Conservation (phyloP, 2,888 invertebrate genomes). For the Pachymerium ferrugineum region DNA sequence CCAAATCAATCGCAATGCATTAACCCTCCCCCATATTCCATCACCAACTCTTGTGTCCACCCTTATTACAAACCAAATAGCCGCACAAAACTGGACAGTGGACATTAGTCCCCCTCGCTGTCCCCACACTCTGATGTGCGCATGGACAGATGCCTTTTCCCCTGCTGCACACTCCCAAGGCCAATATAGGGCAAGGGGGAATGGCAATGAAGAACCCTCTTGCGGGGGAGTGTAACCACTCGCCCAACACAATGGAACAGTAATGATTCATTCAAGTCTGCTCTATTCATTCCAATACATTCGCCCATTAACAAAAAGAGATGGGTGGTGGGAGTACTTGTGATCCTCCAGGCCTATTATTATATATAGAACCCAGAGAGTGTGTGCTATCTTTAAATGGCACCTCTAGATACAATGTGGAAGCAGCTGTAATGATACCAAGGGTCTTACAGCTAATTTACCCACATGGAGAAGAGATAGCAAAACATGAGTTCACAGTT, state of each 20-base stretch:
- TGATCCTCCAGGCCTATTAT: neutral
- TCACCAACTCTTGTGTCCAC: neutral
- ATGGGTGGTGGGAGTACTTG: neutral
- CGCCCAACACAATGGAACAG: neutral
- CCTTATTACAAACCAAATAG: slow-evolving; percentile 11
- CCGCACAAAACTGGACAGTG: neutral
- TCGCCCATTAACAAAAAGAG: neutral
- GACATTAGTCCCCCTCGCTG: neutral
- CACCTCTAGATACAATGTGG: neutral
- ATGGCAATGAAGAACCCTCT: neutral
- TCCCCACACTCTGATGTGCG: neutral
- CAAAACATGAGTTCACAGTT: neutral
- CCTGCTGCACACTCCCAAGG: neutral
- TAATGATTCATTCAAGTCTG: neutral
- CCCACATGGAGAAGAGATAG: neutral
- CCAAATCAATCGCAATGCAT: neutral
- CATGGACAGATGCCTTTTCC: neutral
- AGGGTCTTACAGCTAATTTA: slow-evolving; percentile 2
- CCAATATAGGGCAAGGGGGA: neutral
- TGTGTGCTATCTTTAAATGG: neutral
- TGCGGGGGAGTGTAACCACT: neutral
- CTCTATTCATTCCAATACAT: slow-evolving; percentile 21
- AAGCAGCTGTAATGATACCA: slow-evolving; percentile 9
- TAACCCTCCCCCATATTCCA: slow-evolving; percentile 5
- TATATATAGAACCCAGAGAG: neutral